Evolutionary conservation across 2,113 vertebrate genomes (phyloP).

Genomic region (Regulus satrapa): DNA sequence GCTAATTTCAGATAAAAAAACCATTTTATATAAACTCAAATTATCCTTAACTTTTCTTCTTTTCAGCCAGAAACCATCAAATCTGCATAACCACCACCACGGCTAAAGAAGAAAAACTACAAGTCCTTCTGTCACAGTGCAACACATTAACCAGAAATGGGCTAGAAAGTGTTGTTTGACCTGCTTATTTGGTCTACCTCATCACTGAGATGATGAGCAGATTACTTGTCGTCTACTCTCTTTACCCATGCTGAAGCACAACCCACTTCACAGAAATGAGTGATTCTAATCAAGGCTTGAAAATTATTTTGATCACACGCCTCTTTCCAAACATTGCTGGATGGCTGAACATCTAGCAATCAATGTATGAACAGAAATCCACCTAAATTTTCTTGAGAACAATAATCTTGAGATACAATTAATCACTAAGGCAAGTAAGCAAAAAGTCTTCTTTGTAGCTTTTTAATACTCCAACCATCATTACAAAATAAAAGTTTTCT

Average conservation of each 20-base stretch:
- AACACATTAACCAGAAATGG: neutral
- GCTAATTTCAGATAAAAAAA: neutral
- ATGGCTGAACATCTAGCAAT: neutral
- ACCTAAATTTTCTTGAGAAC: neutral
- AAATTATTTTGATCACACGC: neutral
- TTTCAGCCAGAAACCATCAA: neutral
- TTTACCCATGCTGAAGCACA: neutral
- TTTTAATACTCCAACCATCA: neutral
- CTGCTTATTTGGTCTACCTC: neutral
- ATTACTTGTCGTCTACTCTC: too few relatives aligned
- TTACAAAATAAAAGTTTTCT: neutral
- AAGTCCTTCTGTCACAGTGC: neutral
- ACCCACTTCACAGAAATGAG: neutral
- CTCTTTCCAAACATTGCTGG: neutral
- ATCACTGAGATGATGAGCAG: neutral
- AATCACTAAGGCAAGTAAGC: neutral
- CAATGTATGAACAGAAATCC: neutral
- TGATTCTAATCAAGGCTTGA: neutral
- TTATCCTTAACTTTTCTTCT: neutral
- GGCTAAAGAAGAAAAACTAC: neutral
- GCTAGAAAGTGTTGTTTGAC: neutral
- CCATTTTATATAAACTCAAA: neutral
- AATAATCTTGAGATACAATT: neutral
- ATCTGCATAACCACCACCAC: neutral
- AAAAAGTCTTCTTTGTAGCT: neutral